Conservation (phyloP, 2,888 invertebrate genomes). For the Lamellibrachia columna region DNA sequence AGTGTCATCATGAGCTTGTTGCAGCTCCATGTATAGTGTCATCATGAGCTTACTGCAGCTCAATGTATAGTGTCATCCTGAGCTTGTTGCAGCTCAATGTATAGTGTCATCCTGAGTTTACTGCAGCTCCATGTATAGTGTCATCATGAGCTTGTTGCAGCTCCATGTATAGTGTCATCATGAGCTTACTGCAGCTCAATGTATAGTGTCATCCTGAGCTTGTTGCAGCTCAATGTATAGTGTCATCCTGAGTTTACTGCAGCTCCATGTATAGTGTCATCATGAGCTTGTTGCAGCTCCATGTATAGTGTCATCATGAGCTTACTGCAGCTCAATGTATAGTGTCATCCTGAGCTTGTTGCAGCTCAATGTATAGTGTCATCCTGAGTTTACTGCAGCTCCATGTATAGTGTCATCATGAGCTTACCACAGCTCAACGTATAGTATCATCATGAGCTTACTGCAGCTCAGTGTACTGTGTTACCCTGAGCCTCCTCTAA, state of each 20-base stretch:
- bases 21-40: not conserved
- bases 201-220: not conserved
- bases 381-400: no score
- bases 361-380: not conserved
- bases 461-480: not conserved
- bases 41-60: not conserved
- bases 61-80: not conserved
- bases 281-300: not conserved
- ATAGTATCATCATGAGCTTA: not conserved
- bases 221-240: not conserved
- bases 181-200: not conserved
- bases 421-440: no score
- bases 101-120: not conserved
- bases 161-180: not conserved
- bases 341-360: not conserved
- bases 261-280: no score
- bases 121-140: not conserved
- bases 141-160: not conserved
- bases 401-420: no score
- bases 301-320: not conserved
- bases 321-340: not conserved
- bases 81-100: not conserved
- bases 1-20: not conserved
- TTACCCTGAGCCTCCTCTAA: not conserved
- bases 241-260: not conserved